Base-by-base conservation (phyloP, 1,140 invertebrate genomes). In the Drosophila erecta region DNA sequence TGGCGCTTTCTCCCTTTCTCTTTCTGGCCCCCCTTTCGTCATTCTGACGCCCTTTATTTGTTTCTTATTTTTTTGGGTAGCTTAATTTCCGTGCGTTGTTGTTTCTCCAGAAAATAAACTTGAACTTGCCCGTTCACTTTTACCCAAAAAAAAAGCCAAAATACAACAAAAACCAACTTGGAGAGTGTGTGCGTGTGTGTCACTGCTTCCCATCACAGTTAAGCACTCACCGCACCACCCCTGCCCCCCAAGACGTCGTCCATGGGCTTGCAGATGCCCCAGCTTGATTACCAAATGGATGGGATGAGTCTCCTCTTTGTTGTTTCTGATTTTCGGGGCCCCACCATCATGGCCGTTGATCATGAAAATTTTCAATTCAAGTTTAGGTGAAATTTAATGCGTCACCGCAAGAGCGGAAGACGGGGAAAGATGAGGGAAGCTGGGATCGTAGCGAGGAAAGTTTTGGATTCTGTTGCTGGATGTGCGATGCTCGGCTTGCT, bases 61-160 rank as follows among this genome's bases (percentile, higher is more conserved):
- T 40, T 37, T 65, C 7, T 44, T 75, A n/a, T 49, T 76, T 50
- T 81, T 56, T 81, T 67, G 72, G 55, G 59, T 79, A 85, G 59
- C 77, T 86, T 81, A 81, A 86, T 87, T 87, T 76, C 65, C 59
- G 72, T 79, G 72, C 60, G 57, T 81, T 73, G 41, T 77, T 81
- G 72, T 74, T 67, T 66, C 66, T 76, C 67, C 75, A 85, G 79
- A 90, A 87, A 86, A 74, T 89, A 86, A 90, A 90, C 87, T 90
- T 90, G 87, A 90, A 90, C 87, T 90, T 90, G 87, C 79, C 87
- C 73, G 87, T 90, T 90, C 87, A 90, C 87, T 90, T 90, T 90
- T 90, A 90, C 87, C 71, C 67, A 78, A 67, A 58, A 58, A 67
- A 43, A 37, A 1, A 17, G 17, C 17, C 22, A 24, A 37, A 38